Evolutionary conservation across 2,888 invertebrate genomes (phyloP), one percentile per base, ranked within the genome.

Genomic region (Ethmia dodecea): DNA sequence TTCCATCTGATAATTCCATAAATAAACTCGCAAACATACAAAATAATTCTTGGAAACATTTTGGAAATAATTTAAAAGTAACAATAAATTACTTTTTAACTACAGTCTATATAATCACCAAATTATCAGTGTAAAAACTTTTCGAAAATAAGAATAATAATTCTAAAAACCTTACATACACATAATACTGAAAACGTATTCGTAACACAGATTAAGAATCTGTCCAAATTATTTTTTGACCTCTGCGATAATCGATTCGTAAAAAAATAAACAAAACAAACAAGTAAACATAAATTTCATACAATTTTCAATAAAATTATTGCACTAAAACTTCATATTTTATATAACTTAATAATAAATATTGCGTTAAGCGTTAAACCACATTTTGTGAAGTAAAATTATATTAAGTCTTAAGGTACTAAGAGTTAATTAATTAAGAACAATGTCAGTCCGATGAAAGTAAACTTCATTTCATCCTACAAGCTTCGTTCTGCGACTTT

Each of bases 291-390:
- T 76, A 78, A 73, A 74, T 79, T 81, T 74, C 71, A 77, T 78
- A 76, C 73, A 74, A 72, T 75, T 80, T 77, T 77, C 69, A 78
- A 79, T 81, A 78, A 79, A 76, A 77, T 80, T 83, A 84, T 84
- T 86, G 84, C 84, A 84, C 84, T 83, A 76, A n/a, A 75, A 79
- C 70, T 69, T 78, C 61, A 72, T 69, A 74, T 57, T 47, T 56
- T 55, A 76, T n/a, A n/a, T 77, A 83, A 81, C 79, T 84, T 79
- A 84, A 74, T 71, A 81, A 84, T 84, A 83, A 83, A 84, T 83
- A 84, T 83, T 81, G 77, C 77, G 66, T 42, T 78, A 78, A 78
- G 78, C 81, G 74, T 79, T 75, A 75, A 55, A 74, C 75, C 71
- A 78, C 72, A 61, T 72, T 65, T 64, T 55, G 62, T 74, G 63